Evolutionary conservation across 1,140 invertebrate genomes (phyloP).

Genomic region (Lordiphosa mommai): DNA sequence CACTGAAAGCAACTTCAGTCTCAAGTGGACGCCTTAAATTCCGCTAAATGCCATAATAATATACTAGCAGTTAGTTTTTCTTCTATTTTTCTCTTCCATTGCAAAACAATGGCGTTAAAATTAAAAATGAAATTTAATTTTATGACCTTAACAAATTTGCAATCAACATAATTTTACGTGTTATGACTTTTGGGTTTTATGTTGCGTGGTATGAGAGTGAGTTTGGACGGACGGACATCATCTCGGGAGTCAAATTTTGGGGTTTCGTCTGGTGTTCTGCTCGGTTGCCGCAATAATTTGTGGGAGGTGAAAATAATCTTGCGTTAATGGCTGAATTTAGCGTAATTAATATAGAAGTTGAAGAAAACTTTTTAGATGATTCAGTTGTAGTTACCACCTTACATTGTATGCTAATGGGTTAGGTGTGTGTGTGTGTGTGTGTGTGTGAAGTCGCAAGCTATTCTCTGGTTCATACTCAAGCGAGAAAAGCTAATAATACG

Average conservation of each 20-base stretch:
- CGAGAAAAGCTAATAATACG: no score
- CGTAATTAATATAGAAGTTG: constrained; percentile 57
- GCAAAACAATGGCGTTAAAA: constrained; percentile 73
- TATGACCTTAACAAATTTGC: constrained; percentile 78
- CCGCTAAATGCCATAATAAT: constrained; percentile 76
- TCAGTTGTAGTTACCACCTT: no score
- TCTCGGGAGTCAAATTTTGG: no score
- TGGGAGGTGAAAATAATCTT: constrained; percentile 73
- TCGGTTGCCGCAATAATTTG: constrained; percentile 53
- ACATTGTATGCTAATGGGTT: no score
- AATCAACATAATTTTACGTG: constrained; percentile 71
- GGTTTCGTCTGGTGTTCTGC: constrained; percentile 42
- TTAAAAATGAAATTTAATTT: constrained; percentile 73
- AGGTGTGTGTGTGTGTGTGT: no score
- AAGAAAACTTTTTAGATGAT: no score
- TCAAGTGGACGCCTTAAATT: constrained; percentile 64
- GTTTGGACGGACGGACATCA: constrained; percentile 9
- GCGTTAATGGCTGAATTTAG: constrained; percentile 70
- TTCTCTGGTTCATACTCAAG: no score
- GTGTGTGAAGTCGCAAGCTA: no score
- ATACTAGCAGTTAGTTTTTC: constrained; percentile 34
- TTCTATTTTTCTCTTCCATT: constrained; percentile 13
- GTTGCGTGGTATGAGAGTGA: constrained; percentile 38
- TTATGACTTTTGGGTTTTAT: constrained; percentile 61
- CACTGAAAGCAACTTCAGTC: constrained; percentile 36